Evolutionary conservation across 2,888 invertebrate species (phyloP).

Genomic region (Agriopis aurantiaria): DNA sequence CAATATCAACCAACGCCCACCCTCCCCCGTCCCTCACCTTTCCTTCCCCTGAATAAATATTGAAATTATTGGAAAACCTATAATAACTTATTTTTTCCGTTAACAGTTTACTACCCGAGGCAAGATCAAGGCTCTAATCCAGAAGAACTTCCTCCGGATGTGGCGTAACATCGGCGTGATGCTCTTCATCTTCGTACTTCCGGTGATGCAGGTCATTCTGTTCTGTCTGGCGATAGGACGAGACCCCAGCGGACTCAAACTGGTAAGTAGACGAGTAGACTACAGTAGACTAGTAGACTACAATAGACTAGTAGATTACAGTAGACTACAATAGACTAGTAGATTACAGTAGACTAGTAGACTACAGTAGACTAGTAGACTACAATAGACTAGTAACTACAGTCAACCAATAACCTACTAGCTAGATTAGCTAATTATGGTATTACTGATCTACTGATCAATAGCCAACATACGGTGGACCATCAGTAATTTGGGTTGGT

Average conservation of each 20-base stretch:
- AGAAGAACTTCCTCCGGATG: conserved; percentile 96
- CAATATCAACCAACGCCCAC: too few relatives aligned
- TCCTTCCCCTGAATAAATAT: too few relatives aligned
- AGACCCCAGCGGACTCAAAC: conserved; percentile 92
- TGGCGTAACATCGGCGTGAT: conserved; percentile 97
- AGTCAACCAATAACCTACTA: too few relatives aligned
- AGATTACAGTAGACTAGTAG: not conserved
- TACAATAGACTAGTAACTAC: not conserved
- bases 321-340: not conserved
- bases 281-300: not conserved
- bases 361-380: not conserved
- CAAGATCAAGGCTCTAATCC: conserved; percentile 93
- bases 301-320: not conserved
- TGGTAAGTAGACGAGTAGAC: conserved; percentile 87
- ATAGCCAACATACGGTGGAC: too few relatives aligned
- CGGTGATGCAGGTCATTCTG: conserved; percentile 97
- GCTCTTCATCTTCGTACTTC: conserved; percentile 96
- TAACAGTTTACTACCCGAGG: conserved; percentile 91
- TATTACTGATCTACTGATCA: too few relatives aligned
- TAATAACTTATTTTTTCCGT: not conserved
- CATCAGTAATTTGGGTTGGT: too few relatives aligned
- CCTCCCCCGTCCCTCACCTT: too few relatives aligned
- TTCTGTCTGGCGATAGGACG: conserved; percentile 97
- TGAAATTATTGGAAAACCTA: not conserved
- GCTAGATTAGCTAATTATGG: too few relatives aligned